Percentiles rank a stretch among this genome's conserved stretches.
Evolutionary conservation across 2,797 vertebrate species (phyloP).

Genomic region (Crocidura indochinensis): DNA sequence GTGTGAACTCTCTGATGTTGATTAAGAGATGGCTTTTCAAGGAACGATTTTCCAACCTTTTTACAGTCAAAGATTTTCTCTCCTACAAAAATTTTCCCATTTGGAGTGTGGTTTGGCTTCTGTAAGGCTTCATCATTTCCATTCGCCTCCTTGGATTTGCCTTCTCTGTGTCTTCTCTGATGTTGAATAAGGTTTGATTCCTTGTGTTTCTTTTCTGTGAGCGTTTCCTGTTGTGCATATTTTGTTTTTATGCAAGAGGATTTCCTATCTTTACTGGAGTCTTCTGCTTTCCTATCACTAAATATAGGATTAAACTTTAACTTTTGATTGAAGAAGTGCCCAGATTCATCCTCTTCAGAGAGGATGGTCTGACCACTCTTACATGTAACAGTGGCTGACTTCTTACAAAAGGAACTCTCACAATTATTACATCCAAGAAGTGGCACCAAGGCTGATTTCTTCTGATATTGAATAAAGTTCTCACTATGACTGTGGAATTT

Average conservation of each 20-base stretch:
- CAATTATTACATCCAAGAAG: constrained; percentile 9
- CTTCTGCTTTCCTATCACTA: not conserved
- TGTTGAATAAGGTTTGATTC: not conserved
- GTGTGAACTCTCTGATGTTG: not conserved
- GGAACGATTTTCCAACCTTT: constrained; percentile 1
- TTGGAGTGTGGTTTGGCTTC: not conserved
- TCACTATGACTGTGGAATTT: not conserved
- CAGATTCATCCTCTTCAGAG: not conserved
- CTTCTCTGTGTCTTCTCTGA: not conserved
- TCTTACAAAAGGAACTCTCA: constrained; percentile 43
- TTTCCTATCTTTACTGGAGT: constrained; percentile 35
- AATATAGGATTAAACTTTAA: constrained; percentile 18
- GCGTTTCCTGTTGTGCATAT: not conserved
- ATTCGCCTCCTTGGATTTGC: not conserved
- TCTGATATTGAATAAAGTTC: constrained; percentile 21
- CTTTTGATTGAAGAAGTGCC: not conserved
- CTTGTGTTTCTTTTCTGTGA: not conserved
- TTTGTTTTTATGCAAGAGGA: not conserved
- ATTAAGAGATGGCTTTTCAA: not conserved
- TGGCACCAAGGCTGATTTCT: constrained; percentile 28
- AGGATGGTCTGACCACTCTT: not conserved
- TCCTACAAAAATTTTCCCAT: not conserved
- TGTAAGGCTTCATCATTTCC: not conserved
- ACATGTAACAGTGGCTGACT: not conserved
- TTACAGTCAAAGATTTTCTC: not conserved